Evolutionary conservation across 2,797 vertebrate species (phyloP), one percentile per base, ranked within the genome.

Genomic region (Ctenosaura bakeri): DNA sequence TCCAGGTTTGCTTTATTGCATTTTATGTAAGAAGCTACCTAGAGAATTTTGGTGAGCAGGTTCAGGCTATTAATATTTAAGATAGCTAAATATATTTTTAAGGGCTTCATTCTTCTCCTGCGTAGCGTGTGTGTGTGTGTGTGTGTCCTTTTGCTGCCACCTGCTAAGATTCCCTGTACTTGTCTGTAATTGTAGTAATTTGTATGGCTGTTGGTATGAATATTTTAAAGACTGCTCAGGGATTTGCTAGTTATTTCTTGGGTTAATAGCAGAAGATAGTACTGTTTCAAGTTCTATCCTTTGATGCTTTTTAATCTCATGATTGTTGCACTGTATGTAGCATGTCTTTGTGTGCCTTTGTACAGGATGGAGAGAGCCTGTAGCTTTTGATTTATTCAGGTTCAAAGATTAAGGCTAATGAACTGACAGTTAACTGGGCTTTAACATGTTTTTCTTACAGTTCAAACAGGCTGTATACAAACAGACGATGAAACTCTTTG

Each of bases 401-500:
- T 38, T 8, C 16, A 16, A 20, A n/a, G 6, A 5, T 78, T 79
- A 69, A 56, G 12, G 42, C 13, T 79, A 62, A 42, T 32, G 83
- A 85, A 29, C 10, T 80, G 62, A 54, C 52, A 66, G 13, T 29
- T 62, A 35, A 12, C 16, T 24, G 8, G 18, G n/a, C 38, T 2
- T 42, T 52, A 35, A 2, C 38, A n/a, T 83, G 18, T 82, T 10
- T 97, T 93, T 95, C 93, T 97, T 95, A 16, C 96, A 99, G 99
- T 99, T 99, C 95, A 98, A 98, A 90, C 98, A 99, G 95, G 99
- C 99, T 4, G 98, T 99, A 1, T 99, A 99, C 95, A 99, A 99
- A 96, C 99, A 99, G 97, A 99, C 99, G 1, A 99, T 99, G 99
- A 99, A 99, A 96, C 98, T 99, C 85, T 99, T 99, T 91, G 99